Evolutionary conservation across 2,888 invertebrate genomes (phyloP).

Genomic region (Acholoe squamosa): DNA sequence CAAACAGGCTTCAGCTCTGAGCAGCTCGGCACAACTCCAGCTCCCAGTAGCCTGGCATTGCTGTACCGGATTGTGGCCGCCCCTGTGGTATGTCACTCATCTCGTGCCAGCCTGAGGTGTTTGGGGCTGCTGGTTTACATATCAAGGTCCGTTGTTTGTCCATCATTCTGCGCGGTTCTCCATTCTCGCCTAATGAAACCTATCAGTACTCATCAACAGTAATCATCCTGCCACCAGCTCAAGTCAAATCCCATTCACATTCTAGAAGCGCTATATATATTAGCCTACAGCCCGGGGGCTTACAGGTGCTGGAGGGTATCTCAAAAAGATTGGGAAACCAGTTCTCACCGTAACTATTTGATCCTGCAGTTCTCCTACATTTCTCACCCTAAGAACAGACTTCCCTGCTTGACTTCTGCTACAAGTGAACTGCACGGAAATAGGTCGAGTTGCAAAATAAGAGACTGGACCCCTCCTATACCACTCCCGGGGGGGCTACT

Average conservation of each 20-base stretch:
- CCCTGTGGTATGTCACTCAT: conserved; percentile 29
- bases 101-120: conserved; percentile 13
- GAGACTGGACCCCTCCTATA: too few relatives aligned
- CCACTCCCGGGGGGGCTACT: too few relatives aligned
- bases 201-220: background rate
- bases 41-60: background rate
- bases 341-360: too few relatives aligned
- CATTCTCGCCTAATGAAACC: conserved; percentile 42
- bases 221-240: background rate
- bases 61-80: background rate
- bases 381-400: too few relatives aligned
- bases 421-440: too few relatives aligned
- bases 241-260: background rate
- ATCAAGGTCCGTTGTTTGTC: background rate
- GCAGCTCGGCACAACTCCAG: background rate
- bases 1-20: background rate
- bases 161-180: conserved; percentile 33
- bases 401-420: too few relatives aligned
- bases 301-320: too few relatives aligned
- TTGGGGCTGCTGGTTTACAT: conserved; percentile 45
- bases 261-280: too few relatives aligned
- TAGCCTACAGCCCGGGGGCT: too few relatives aligned
- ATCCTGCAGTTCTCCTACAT: too few relatives aligned
- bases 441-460: too few relatives aligned
- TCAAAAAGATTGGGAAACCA: too few relatives aligned